Evolutionary conservation across 2,113 vertebrate species (phyloP).

Genomic region (Serranochromis macrocephalus): DNA sequence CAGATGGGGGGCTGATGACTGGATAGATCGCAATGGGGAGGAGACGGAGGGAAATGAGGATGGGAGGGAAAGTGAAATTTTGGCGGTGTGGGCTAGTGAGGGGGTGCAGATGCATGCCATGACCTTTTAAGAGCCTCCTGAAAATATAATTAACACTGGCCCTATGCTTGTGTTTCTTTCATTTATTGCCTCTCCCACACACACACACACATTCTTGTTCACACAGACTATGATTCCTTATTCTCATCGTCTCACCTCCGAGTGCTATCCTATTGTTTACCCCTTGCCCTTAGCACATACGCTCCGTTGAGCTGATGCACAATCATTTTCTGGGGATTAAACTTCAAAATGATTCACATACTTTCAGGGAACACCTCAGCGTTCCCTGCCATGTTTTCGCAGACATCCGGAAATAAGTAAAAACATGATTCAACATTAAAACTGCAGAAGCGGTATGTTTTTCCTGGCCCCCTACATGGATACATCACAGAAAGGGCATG

Average conservation of each 20-base stretch:
- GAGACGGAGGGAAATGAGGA: constrained; percentile 8
- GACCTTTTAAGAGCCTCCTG: constrained; percentile 70
- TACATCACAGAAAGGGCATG: constrained; percentile 20
- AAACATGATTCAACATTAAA: constrained; percentile 36
- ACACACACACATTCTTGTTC: background rate
- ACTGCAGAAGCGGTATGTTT: constrained; percentile 39
- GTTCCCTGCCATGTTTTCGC: background rate
- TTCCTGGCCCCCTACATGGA: constrained; percentile 19
- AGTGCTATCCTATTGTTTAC: constrained; percentile 7
- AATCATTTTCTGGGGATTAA: background rate
- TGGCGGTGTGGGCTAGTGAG: constrained; percentile 7
- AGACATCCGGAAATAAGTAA: background rate
- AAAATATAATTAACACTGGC: constrained; percentile 70
- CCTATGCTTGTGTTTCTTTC: constrained; percentile 25
- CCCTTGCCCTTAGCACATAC: constrained; percentile 1
- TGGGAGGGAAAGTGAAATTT: constrained; percentile 36
- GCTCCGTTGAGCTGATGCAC: background rate
- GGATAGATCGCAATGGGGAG: constrained; percentile 57
- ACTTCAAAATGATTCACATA: background rate
- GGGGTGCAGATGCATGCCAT: constrained; percentile 47
- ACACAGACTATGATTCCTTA: background rate
- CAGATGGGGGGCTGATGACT: constrained; percentile 71
- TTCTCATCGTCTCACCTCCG: background rate
- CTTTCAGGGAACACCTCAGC: background rate
- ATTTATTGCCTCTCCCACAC: background rate